Evolutionary conservation across 2,113 vertebrate genomes (phyloP), one percentile per base, ranked within the genome.

Genomic region (Lophotis ruficrista): DNA sequence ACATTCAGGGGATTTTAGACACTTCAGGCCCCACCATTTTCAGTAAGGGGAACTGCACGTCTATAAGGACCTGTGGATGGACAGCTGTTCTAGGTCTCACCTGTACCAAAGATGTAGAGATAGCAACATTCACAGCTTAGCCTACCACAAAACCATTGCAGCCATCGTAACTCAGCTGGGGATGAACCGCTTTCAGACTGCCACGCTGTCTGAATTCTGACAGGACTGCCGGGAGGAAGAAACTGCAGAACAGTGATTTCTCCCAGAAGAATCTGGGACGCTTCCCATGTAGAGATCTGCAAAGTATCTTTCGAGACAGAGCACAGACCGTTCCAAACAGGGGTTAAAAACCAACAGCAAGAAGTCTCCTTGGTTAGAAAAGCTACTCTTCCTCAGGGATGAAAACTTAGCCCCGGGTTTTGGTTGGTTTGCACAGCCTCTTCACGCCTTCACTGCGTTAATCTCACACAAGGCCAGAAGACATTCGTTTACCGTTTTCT

Each of bases 361-460:
- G 56, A 64, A 84, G 51, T 4, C 41, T 57, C 35, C 65, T 62
- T 31, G 21, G 25, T 70, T 41, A 38, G 48, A 84, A 71, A 86
- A 68, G 13, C 11, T 31, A 13, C 47, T 20, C 5, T 1, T 71
- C 57, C 71, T 50, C 33, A 54, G 47, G 18, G n/a, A 24, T 73
- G 22, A 31, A 73, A 78, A 58, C 4, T 20, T 9, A 41, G 51
- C 24, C 4, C 22, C 18, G 45, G 47, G 47, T 73, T 58, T 31
- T 16, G 5, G 13, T 7, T 28, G 12, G 16, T 25, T 70, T 58
- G 19, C 24, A 68, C 23, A 71, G 22, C 13, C 35, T 35, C 56
- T 37, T 69, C 57, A 16, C 7, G 7, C 38, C 68, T 28, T 24
- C 3, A 0, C 53, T 50, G 27, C 0, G 0, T 31, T 50, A 9